Conservation (phyloP, 2,888 invertebrate genomes). For the Macaria notata region DNA sequence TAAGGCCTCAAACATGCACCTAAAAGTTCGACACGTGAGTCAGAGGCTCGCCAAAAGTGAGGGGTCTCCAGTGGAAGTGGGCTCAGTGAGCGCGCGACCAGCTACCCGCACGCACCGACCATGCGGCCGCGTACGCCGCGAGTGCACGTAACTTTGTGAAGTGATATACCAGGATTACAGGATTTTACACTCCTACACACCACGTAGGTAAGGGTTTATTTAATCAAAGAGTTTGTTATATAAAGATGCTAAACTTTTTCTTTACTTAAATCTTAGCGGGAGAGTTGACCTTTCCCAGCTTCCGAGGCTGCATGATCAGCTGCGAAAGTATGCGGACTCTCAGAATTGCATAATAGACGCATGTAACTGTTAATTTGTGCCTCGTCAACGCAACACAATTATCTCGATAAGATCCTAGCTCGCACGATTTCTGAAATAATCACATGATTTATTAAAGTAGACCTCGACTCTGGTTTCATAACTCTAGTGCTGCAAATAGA, state of each 20-base stretch:
- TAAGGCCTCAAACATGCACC: slow-evolving; percentile 4
- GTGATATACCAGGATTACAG: slow-evolving; percentile 66
- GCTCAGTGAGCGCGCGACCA: slow-evolving; percentile 65
- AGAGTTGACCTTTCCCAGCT: slow-evolving; percentile 44
- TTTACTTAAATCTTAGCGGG: slow-evolving; percentile 5
- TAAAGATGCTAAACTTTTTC: slow-evolving; percentile 2
- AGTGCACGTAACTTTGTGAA: slow-evolving; percentile 68
- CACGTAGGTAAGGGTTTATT: slow-evolving; percentile 43
- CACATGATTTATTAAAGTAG: slow-evolving; percentile 17
- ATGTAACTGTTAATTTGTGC: slow-evolving; percentile 33
- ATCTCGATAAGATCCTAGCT: slow-evolving; percentile 18
- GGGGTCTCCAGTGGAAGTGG: slow-evolving; percentile 36
- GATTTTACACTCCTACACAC: slow-evolving; percentile 30
- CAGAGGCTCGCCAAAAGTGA: slow-evolving; percentile 30
- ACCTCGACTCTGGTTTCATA: slow-evolving; percentile 17
- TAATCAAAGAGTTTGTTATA: no score
- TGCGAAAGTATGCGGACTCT: slow-evolving; percentile 60
- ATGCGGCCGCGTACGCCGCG: slow-evolving; percentile 66
- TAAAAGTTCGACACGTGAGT: slow-evolving; percentile 27
- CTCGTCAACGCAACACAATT: slow-evolving; percentile 29
- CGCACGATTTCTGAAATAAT: slow-evolving; percentile 17
- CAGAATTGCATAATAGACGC: slow-evolving; percentile 34
- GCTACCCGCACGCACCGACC: slow-evolving; percentile 58
- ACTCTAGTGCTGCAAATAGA: slow-evolving; percentile 6
- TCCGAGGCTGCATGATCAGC: slow-evolving; percentile 58